phyloP scores from a whole-genome alignment of 2,113 vertebrate species.

The Procavia capensis region DNA sequence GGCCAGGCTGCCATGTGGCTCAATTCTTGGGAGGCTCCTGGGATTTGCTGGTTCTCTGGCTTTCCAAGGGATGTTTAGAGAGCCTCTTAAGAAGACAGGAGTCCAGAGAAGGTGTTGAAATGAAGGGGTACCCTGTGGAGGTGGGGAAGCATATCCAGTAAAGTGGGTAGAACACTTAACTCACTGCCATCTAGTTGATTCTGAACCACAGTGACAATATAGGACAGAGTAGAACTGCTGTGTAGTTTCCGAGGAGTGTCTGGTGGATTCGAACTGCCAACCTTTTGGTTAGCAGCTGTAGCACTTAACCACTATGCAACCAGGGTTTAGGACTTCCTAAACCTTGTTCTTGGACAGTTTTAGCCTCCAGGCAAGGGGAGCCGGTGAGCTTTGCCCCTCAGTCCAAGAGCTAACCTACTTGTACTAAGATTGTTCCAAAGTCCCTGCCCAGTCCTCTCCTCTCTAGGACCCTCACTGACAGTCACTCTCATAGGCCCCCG shows the following conservation, averaged over 20 bases:
- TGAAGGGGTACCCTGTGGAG: background rate
- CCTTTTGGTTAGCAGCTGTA: too few relatives aligned
- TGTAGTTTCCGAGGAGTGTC: too few relatives aligned
- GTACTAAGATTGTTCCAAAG: background rate
- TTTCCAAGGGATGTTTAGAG: constrained; percentile 2
- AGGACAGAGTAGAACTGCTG: too few relatives aligned
- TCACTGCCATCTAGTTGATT: too few relatives aligned
- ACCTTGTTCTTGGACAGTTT: background rate
- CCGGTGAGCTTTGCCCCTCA: background rate
- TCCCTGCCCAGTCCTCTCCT: background rate
- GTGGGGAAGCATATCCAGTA: background rate
- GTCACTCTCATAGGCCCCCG: background rate
- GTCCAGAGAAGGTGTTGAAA: background rate
- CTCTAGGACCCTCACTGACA: background rate
- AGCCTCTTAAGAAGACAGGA: background rate
- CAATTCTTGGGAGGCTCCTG: background rate
- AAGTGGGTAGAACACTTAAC: background rate
- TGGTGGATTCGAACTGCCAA: too few relatives aligned
- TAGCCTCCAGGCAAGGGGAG: background rate
- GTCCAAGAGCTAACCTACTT: background rate
- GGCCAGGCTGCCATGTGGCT: background rate
- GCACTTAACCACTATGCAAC: too few relatives aligned
- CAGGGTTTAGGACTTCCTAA: background rate
- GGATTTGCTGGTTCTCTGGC: background rate
- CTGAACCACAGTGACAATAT: too few relatives aligned